Conservation (phyloP, 2,113 vertebrate genomes). For the Camarhynchus parvulus region DNA sequence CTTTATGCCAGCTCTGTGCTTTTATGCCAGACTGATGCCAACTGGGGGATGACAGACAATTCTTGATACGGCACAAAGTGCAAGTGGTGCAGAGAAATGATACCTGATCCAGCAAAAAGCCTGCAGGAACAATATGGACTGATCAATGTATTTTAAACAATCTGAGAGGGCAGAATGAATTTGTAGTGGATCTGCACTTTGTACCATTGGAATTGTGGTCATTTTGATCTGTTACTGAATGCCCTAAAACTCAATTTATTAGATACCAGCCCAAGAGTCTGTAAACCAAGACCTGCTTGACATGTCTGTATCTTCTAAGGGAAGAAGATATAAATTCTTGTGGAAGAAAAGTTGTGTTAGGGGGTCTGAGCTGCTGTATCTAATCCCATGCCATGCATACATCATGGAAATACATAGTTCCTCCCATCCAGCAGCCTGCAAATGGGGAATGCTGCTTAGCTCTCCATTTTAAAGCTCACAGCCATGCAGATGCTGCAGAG, state of each 20-base stretch:
- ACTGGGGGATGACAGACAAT: not conserved
- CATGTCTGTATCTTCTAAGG: not conserved
- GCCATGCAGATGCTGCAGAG: not conserved
- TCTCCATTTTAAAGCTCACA: not conserved
- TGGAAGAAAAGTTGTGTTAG: not conserved
- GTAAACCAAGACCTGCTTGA: not conserved
- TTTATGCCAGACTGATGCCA: conserved; percentile 32
- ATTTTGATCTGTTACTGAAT: not conserved
- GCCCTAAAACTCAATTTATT: not conserved
- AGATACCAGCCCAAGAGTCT: not conserved
- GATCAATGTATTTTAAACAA: not conserved
- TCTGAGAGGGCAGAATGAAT: not conserved
- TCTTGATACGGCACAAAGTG: not conserved
- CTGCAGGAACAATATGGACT: not conserved
- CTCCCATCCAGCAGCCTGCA: not conserved
- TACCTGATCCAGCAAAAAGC: not conserved
- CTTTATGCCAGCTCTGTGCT: conserved; percentile 2
- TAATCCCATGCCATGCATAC: not conserved
- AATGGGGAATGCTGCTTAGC: not conserved
- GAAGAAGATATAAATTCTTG: not conserved
- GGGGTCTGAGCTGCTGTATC: not conserved
- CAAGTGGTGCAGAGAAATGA: not conserved
- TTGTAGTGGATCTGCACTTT: not conserved
- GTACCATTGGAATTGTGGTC: not conserved
- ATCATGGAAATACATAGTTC: not conserved